phyloP scores from a whole-genome alignment of 2,888 invertebrate species.

The Dasysyrphus tricinctus region DNA sequence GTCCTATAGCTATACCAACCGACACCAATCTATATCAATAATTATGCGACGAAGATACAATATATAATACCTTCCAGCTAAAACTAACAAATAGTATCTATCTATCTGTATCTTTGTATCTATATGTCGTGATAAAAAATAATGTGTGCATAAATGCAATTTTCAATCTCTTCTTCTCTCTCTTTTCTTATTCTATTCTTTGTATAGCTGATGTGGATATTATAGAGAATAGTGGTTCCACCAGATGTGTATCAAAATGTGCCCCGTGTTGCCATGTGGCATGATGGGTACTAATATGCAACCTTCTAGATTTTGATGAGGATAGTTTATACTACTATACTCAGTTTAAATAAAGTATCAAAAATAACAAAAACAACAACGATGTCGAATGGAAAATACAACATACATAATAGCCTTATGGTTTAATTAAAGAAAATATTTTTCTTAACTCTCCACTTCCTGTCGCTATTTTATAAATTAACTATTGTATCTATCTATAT shows the following conservation, averaged over 20 bases:
- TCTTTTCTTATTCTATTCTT: constrained; percentile 26
- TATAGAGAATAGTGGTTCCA: constrained; percentile 8
- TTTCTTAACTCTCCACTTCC: constrained; percentile 77
- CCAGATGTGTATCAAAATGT: constrained; percentile 54
- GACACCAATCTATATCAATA: constrained; percentile 51
- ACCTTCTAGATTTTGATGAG: constrained; percentile 36
- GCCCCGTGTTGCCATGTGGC: constrained; percentile 47
- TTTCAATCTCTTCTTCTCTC: constrained; percentile 47
- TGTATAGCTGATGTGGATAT: not conserved
- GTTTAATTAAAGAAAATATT: constrained; percentile 78
- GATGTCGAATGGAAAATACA: constrained; percentile 53
- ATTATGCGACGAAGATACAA: constrained; percentile 32
- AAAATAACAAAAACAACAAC: not conserved
- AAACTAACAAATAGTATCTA: constrained; percentile 59
- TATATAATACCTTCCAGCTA: constrained; percentile 49
- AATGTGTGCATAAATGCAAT: constrained; percentile 72
- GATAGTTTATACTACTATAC: not conserved
- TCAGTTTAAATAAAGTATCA: not conserved
- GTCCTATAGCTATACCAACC: not conserved
- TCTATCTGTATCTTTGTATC: not conserved
- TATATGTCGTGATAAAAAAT: constrained; percentile 67
- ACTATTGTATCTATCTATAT: constrained; percentile 60
- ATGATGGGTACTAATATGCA: constrained; percentile 45
- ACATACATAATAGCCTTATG: constrained; percentile 62
- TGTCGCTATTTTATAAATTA: constrained; percentile 70